These are phyloP conservation scores for Xiphorhynchus elegans DNA, from an alignment of 2,113 vertebrate genomes.

Conservation along the genomic window DNA sequence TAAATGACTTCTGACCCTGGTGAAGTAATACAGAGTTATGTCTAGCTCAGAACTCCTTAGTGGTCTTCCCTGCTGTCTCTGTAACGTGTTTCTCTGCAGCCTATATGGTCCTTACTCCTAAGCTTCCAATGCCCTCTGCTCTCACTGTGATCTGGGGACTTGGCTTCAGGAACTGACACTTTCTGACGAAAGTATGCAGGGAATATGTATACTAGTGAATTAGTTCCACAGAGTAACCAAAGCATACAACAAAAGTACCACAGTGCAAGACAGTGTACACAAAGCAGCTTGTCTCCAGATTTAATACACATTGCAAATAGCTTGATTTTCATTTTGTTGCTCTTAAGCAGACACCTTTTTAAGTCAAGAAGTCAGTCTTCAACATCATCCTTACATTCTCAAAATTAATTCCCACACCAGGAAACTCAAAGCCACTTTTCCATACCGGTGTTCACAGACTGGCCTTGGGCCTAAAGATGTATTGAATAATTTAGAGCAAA, in stretches of 20 bases:
- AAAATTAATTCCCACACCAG: not conserved
- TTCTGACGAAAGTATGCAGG: not conserved
- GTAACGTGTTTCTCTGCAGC: not conserved
- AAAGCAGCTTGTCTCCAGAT: not conserved
- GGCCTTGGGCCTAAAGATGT: not conserved
- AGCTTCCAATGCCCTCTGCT: not conserved
- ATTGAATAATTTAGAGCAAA: constrained; percentile 20
- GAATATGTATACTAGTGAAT: not conserved
- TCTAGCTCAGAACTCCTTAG: not conserved
- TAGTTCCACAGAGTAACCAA: not conserved
- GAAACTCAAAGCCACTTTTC: not conserved
- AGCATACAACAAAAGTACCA: not conserved
- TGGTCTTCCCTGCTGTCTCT: not conserved
- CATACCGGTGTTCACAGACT: not conserved
- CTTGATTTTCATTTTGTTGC: not conserved
- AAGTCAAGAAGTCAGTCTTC: not conserved
- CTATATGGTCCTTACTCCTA: not conserved
- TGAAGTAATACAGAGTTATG: not conserved
- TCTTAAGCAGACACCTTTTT: not conserved
- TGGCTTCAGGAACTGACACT: not conserved
- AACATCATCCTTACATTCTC: not conserved
- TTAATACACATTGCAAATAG: not conserved
- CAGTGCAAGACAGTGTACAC: not conserved
- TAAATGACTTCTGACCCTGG: not conserved
- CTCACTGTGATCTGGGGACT: not conserved